Evolutionary conservation across 2,113 vertebrate species (phyloP).

Genomic region (Neogale vison): DNA sequence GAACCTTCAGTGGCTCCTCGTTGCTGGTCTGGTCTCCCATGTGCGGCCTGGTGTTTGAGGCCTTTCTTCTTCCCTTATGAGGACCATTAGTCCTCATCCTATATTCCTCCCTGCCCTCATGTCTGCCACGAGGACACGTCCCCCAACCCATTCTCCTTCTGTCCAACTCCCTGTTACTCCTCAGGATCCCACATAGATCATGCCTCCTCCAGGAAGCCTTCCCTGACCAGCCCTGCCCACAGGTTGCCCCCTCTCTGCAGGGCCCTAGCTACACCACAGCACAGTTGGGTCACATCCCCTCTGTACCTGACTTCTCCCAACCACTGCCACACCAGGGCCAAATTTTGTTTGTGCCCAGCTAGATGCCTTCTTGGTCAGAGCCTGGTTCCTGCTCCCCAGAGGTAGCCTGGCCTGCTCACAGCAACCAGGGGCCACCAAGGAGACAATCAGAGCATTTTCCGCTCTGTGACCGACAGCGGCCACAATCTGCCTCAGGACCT

Average conservation of each 20-base stretch:
- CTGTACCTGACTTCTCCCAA: neutral
- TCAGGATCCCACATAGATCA: neutral
- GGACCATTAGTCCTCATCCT: neutral
- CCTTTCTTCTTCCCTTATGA: neutral
- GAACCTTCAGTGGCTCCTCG: neutral
- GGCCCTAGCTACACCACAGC: neutral
- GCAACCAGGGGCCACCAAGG: neutral
- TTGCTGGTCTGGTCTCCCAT: neutral
- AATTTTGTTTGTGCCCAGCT: neutral
- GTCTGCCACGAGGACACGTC: neutral
- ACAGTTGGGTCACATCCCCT: neutral
- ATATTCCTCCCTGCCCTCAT: neutral
- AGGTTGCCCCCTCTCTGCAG: neutral
- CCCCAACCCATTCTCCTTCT: neutral
- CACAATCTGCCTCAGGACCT: neutral
- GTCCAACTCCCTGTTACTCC: neutral
- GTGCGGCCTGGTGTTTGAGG: neutral
- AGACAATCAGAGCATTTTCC: neutral
- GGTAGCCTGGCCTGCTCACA: neutral
- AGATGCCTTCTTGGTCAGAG: neutral
- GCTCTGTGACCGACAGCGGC: too few relatives aligned
- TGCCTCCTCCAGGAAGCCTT: conserved; percentile 37
- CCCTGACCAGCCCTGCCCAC: neutral
- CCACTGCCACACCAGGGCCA: neutral
- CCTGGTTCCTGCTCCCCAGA: neutral